Conservation (phyloP, 2,113 vertebrate species). For the Neofelis nebulosa region DNA sequence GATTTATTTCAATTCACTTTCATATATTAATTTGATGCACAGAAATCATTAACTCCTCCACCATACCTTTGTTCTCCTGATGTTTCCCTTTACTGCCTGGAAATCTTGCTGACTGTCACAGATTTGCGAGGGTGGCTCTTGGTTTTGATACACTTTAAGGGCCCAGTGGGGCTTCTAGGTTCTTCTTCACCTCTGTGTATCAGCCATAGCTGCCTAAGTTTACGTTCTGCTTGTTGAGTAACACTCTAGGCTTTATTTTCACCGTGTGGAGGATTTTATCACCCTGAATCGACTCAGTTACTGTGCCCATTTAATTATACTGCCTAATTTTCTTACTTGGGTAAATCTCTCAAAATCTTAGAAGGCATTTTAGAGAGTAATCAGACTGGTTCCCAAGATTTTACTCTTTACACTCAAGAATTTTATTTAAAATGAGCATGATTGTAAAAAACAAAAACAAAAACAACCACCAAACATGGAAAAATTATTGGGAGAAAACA, state of each 20-base stretch:
- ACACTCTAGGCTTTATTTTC: slow-evolving; percentile 52
- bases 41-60: slow-evolving; percentile 14
- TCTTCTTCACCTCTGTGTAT: neutral
- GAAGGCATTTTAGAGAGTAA: slow-evolving; percentile 34
- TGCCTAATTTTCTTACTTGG: slow-evolving; percentile 38
- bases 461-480: neutral
- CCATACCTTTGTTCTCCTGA: neutral
- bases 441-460: neutral
- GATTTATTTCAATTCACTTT: slow-evolving; percentile 54
- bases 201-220: slow-evolving; percentile 22
- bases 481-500: slow-evolving; percentile 32
- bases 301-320: slow-evolving; percentile 41
- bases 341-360: slow-evolving; percentile 56
- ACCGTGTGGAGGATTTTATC: slow-evolving; percentile 48
- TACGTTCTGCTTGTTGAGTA: slow-evolving; percentile 53
- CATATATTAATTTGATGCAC: slow-evolving; percentile 35
- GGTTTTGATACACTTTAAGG: neutral
- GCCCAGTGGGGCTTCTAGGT: neutral
- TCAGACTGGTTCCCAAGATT: neutral
- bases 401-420: slow-evolving; percentile 29
- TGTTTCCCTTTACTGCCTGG: neutral
- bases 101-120: neutral
- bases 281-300: slow-evolving; percentile 43
- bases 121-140: neutral
- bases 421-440: slow-evolving; percentile 53